Evolutionary conservation across 1,140 invertebrate genomes (phyloP), one percentile per base, ranked within the genome.

Genomic region (Odontomachus brunneus): DNA sequence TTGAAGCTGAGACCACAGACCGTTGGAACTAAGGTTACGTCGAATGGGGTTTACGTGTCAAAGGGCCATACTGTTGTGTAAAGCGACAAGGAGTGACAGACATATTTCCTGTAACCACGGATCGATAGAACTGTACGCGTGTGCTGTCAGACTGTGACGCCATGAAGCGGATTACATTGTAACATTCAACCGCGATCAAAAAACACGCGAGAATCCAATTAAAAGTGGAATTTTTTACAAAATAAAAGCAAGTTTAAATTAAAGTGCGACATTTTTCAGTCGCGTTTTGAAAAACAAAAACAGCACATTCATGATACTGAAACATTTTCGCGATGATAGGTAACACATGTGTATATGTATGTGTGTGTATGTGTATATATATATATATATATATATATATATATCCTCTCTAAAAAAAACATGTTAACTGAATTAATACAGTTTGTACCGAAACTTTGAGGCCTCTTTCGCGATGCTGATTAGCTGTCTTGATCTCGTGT

Each of bases 21-120:
- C 24, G 33, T 12, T 59, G 29, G 22, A 48, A 59, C 19, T 59
- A 69, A 80, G 75, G 51, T 69, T 24, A 48, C 22, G 29, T 11
- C 44, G 75, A 80, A 80, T 57, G 3, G 53, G 65, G 33, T 80
- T 80, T 80, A 71, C 38, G 29, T 78, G 75, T 80, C 75, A 80
- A 80, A 80, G 75, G 75, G 33, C 53, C 57, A 57, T 57, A 57
- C 60, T 44, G 24, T 55, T 71, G 22, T 78, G 69, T 15, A 26
- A 80, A 71, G 65, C 22, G 5, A 15, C 14, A 38, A 29, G 22
- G 12, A 55, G 29, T 55, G 75, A 67, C 65, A 80, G 69, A 17
- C 49, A 67, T 71, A 80, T 80, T 80, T 69, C 65, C 33, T 29
- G 63, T 69, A 80, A 80, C 63, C 51, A 29, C 51, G 44, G 33